A percentile compares a stretch with the other conserved stretches of the same genome.
phyloP scores from a whole-genome alignment of 2,797 vertebrate genomes.

The Paratrypauchen microcephalus region DNA sequence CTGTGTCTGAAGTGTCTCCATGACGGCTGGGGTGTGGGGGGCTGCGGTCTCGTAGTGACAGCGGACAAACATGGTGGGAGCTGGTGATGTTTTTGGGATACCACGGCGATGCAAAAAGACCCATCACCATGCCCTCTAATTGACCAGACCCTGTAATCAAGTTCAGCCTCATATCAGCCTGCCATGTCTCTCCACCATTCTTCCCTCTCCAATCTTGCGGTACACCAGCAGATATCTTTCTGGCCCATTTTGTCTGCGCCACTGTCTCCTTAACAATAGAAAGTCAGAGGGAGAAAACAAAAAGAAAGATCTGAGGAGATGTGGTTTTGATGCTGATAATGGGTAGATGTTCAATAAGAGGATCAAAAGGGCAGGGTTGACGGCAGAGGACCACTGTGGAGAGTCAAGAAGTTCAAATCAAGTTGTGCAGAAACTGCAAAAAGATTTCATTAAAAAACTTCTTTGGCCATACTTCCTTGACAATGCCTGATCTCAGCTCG shows the following conservation, averaged over 20 bases:
- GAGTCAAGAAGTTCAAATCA: slow-evolving; percentile 26
- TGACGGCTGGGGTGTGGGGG: slow-evolving; percentile 64
- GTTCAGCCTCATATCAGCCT: slow-evolving; percentile 56
- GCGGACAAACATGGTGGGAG: slow-evolving; percentile 72
- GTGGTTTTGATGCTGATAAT: slow-evolving; percentile 64
- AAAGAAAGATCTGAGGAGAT: slow-evolving; percentile 61
- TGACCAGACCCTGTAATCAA: slow-evolving; percentile 66
- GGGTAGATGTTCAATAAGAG: slow-evolving; percentile 64
- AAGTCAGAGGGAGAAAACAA: slow-evolving; percentile 50
- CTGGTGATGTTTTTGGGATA: slow-evolving; percentile 70
- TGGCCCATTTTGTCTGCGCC: slow-evolving; percentile 63
- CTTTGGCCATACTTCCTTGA: too few species aligned
- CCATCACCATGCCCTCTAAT: slow-evolving; percentile 68
- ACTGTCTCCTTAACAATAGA: slow-evolving; percentile 70
- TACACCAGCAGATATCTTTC: slow-evolving; percentile 69
- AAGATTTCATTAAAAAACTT: too few species aligned
- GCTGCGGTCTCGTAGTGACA: slow-evolving; percentile 64
- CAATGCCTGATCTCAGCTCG: too few species aligned
- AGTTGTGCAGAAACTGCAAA: neutral
- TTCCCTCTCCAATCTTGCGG: slow-evolving; percentile 68
- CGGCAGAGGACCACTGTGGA: slow-evolving; percentile 40
- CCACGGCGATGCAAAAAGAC: slow-evolving; percentile 66
- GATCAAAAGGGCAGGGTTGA: slow-evolving; percentile 45
- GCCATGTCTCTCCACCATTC: slow-evolving; percentile 57
- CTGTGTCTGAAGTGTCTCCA: slow-evolving; percentile 58